Conservation (phyloP, 2,113 vertebrate species). For the Clarias macrocephalus region DNA sequence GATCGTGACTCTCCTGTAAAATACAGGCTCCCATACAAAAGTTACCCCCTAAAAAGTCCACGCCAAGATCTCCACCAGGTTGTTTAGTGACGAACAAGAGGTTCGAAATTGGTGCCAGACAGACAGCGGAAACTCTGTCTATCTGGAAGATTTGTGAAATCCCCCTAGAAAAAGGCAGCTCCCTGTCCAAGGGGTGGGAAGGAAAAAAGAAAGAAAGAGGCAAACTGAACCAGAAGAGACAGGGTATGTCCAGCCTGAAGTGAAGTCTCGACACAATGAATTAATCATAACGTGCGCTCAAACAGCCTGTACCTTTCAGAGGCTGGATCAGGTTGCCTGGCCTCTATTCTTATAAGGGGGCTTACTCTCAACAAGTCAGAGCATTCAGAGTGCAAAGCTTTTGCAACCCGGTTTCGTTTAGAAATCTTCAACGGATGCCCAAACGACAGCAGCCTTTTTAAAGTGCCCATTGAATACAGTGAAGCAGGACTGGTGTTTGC, state of each 20-base stretch:
- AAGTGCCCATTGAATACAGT: slow-evolving; percentile 44
- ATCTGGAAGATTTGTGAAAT: slow-evolving; percentile 30
- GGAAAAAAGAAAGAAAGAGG: slow-evolving; percentile 8
- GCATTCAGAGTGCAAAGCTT: slow-evolving; percentile 24
- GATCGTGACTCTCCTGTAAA: slow-evolving; percentile 25
- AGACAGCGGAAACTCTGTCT: slow-evolving; percentile 26
- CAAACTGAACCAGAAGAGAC: neutral
- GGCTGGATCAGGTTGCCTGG: slow-evolving; percentile 73
- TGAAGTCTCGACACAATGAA: slow-evolving; percentile 62
- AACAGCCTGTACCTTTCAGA: slow-evolving; percentile 56
- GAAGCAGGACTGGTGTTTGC: slow-evolving; percentile 35
- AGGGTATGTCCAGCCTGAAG: slow-evolving; percentile 56
- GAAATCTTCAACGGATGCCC: slow-evolving; percentile 30
- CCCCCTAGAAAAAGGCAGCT: slow-evolving; percentile 24
- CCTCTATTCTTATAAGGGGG: slow-evolving; percentile 72
- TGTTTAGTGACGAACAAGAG: slow-evolving; percentile 25
- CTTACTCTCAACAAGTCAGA: slow-evolving; percentile 53
- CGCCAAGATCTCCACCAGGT: neutral
- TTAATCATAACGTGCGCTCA: slow-evolving; percentile 76
- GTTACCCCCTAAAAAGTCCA: slow-evolving; percentile 7
- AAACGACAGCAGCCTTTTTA: slow-evolving; percentile 26
- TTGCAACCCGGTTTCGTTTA: slow-evolving; percentile 42
- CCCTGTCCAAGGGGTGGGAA: slow-evolving; percentile 23
- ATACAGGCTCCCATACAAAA: slow-evolving; percentile 12
- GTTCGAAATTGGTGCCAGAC: neutral